Evolutionary conservation across 2,797 vertebrate genomes (phyloP), one percentile per base, ranked within the genome.

Genomic region (Muraenolepis orangiensis): DNA sequence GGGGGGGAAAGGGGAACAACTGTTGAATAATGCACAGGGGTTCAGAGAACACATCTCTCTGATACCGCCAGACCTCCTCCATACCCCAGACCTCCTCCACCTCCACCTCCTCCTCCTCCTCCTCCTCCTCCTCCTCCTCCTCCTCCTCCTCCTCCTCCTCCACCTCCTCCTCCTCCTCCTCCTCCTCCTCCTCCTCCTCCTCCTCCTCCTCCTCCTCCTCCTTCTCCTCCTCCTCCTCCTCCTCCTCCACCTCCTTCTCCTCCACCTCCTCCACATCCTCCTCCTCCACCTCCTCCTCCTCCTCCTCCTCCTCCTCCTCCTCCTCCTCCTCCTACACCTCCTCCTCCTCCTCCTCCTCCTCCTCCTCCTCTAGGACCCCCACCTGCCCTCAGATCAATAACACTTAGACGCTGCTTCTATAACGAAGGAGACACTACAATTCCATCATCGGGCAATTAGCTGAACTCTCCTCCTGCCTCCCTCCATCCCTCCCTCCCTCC

Each of bases 21-120:
- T 92, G 89, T 92, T 96, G 95, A 95, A 96, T 96, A 95, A 96
- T 95, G 93, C 94, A 97, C 93, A n/a, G 85, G 83, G 67, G 83
- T 1, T 77, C 82, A 81, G 91, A 90, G 94, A 92, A 93, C 94
- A 87, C 91, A 93, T 91, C 92, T 93, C 91, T 85, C 88, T 94
- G 94, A 94, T 92, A 93, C 85, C 86, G 69, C 71, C 71, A 40
- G 91, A 91, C 90, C 61, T 78, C 85, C 84, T 14, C 31, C 32
- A 66, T 42, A 40, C 23, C 85, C 77, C 83, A 78, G 61, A 20
- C 29, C 92, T 93, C 91, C 77, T 76, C 75, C 91, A 88, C 70
- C 29, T 12, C 76, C 84, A 76, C 83, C 73, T 46, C 61, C 57
- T 74, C 80, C 73, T 82, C 40, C 79, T 85, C 85, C 20, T 28